Conservation (phyloP, 2,113 vertebrate species). For the Ictidomys tridecemlineatus region DNA sequence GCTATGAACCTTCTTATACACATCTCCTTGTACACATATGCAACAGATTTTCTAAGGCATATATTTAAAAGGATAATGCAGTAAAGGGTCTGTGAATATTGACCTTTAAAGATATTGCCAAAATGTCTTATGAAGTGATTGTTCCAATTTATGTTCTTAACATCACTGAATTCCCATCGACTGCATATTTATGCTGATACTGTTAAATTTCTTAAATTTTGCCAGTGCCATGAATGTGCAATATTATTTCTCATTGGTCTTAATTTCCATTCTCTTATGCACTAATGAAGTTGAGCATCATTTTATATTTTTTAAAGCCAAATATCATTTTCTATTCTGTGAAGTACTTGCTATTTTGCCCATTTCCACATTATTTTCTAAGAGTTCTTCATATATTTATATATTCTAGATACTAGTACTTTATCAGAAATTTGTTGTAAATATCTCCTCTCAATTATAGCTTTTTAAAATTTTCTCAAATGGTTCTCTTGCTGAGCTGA, state of each 20-base stretch:
- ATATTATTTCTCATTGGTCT: neutral
- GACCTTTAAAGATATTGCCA: neutral
- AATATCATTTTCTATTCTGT: neutral
- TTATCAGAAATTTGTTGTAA: neutral
- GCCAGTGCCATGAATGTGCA: neutral
- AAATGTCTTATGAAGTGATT: neutral
- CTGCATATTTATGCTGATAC: neutral
- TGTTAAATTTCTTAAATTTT: neutral
- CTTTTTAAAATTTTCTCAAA: neutral
- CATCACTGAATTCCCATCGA: neutral
- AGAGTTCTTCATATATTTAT: neutral
- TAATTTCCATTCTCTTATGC: constrained; percentile 6
- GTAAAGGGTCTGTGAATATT: neutral
- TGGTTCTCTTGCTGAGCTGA: neutral
- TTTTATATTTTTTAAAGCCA: neutral
- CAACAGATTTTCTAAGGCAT: neutral
- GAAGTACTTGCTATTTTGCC: neutral
- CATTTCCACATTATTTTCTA: neutral
- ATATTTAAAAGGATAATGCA: neutral
- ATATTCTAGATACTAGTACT: neutral
- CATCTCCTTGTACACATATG: neutral
- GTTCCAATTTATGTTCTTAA: neutral
- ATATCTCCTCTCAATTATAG: neutral
- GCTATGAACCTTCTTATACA: neutral
- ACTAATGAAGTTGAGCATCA: neutral